Evolutionary conservation across 1,140 invertebrate genomes (phyloP), one percentile per base, ranked within the genome.

Genomic region (Paralvinella palmiformis): DNA sequence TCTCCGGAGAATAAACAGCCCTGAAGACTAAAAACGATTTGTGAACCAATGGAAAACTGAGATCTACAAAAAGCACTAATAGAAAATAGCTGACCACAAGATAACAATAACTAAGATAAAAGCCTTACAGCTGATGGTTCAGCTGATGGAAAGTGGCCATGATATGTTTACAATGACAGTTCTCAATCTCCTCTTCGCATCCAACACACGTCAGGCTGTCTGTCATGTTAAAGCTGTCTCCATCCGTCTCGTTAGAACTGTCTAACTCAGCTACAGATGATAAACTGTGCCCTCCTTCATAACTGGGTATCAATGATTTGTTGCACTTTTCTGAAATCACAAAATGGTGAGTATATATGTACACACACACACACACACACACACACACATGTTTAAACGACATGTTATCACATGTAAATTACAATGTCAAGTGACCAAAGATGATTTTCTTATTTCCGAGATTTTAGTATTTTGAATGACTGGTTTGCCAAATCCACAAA

Each of bases 61-160:
- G 17, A 62, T 32, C 29, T 29, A 17, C 45, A 56, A 50, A 33
- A 13, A 22, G 45, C n/a, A 55, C 69, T 7, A 64, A 24, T 44
- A 48, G 7, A 44, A 1, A 41, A 59, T n/a, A n/a, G n/a, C n/a
- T 33, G 20, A 15, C 48, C 10, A 22, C 17, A 48, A 45, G 32
- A n/a, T 32, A 10, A 62, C 57, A 52, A 66, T 41, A 20, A 37
- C 32, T 45, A 63, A 67, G 13, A 68, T 3, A 60, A 27, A 64
- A n/a, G 22, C 72, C 72, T 76, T 73, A 78, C 73, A 79, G 69
- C 75, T 87, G 88, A 72, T 83, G 81, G 75, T 93, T 94, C 10
- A 88, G 87, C 67, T 88, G 85, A 77, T 91, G 86, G 71, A 94
- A 93, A 64, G 87, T 85, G 69, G 85, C 85, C 5, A 89, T 85